Evolutionary conservation across 2,888 invertebrate genomes (phyloP).

Genomic region (Morinoia aosen): DNA sequence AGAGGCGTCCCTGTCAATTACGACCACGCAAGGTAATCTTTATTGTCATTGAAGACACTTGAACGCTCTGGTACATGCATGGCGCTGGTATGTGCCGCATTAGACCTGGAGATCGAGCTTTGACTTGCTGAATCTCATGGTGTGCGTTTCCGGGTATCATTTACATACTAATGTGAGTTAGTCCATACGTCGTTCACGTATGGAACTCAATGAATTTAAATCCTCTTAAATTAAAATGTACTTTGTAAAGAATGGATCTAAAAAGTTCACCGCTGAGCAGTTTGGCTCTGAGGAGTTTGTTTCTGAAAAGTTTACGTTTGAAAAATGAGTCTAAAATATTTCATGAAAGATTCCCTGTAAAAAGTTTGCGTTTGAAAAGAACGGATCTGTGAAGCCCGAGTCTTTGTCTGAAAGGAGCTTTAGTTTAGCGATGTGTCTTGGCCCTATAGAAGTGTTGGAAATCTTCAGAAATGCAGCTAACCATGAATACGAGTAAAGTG

Average conservation of each 20-base stretch:
- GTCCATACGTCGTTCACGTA: too few relatives aligned
- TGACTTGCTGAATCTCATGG: not conserved
- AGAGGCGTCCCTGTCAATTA: slow-evolving; percentile 8
- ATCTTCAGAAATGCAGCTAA: not conserved
- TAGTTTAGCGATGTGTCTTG: not conserved
- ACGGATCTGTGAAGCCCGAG: not conserved
- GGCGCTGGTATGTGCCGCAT: not conserved
- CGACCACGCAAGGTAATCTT: not conserved
- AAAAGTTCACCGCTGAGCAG: not conserved
- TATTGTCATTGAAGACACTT: not conserved
- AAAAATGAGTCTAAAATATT: too few relatives aligned
- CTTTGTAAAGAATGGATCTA: too few relatives aligned
- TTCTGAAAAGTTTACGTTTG: too few relatives aligned
- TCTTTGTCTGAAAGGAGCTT: not conserved
- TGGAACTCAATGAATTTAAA: too few relatives aligned
- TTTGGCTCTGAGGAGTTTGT: too few relatives aligned
- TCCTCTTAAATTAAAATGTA: too few relatives aligned
- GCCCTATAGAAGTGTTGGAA: not conserved
- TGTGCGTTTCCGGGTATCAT: not conserved
- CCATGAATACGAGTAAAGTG: too few relatives aligned
- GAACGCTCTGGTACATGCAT: not conserved
- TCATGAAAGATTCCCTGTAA: too few relatives aligned
- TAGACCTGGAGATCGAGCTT: not conserved
- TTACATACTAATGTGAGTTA: not conserved
- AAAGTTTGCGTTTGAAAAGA: too few relatives aligned